Evolutionary conservation across 2,888 invertebrate species (phyloP), one percentile per base, ranked within the genome.

Genomic region (Drosophila nr. perissopoda): DNA sequence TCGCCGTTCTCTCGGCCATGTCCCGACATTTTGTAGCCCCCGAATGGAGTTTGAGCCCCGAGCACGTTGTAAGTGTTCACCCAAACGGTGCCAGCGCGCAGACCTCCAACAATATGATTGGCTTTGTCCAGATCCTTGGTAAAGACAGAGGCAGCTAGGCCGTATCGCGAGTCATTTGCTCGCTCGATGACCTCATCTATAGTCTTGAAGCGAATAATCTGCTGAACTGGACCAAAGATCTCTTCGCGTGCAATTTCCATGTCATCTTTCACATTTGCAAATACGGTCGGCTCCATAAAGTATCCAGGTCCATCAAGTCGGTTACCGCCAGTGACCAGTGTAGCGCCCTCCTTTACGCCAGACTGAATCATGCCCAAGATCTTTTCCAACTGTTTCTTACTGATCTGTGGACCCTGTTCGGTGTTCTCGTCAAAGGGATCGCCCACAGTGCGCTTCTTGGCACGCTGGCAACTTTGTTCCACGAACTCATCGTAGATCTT

Each of bases 141-240:
- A 92, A 98, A 97, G 59, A 99, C 95, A 21, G 97, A 98, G 5
- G 99, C 97, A 1, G 99, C 99, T 58, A 99, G 94, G 0, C 99
- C 99, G 93, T 99, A 99, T 67, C 96, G 95, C 0, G 97, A 96
- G 83, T 95, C 94, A 93, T 99, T 99, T 57, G 99, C 98, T 58
- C 99, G 95, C 81, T 96, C 95, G 54, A 99, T 95, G n/a, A 98
- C 95, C 93, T 99, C 98, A 81, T 98, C 97, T 74, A 98, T 92
- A n/a, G 95, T 94, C 66, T 96, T 96, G 94, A 99, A 99, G 92
- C 97, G 97, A 63, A 98, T 93, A 74, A 99, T 95, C 93, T 98
- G 97, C 94, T 98, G 98, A 42, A 99, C 99, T 0, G 99, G 99
- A 0, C 99, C 99, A 93, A 99, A 99, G 85, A 99, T 99, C 94